Base-by-base conservation (phyloP, 2,888 invertebrate genomes). In the Gerris lacustris region DNA sequence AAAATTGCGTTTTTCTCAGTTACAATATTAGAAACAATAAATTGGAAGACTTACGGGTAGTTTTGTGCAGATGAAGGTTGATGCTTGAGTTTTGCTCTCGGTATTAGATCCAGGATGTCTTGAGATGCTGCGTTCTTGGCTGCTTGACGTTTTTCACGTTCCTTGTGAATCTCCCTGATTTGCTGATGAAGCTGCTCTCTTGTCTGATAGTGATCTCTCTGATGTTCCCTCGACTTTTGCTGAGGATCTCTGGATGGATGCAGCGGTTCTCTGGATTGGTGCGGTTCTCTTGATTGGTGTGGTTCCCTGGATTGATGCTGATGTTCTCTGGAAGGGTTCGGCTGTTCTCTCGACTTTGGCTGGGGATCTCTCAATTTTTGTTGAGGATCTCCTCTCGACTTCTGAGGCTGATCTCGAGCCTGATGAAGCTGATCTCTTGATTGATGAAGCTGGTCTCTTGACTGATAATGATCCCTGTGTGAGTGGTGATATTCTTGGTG, bases 81-180 rank as follows among this genome's bases (percentile, higher is more conserved):
- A 15, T 72, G 72, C n/a, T 72, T 67, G 18, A 75, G 72, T 72
- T 72, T 75, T 62, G 75, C 75, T 45, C 75, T 70, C 9, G 75
- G 75, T 55, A 75, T 75, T 45, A 75, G 74, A 66, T 74, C 75
- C 68, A 72, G 71, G 17, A 70, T 70, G 45, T 69, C 47, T 9
- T 44, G 66, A 44, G 69, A 55, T 15, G 55, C 9, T 15, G 55
- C 55, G 55, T 9, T 15, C 5, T 55, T 55, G 15, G 55, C 55
- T 11, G 55, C 55, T 55, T 55, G 55, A 9, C 9, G 55, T 55
- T 55, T 55, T 15, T 55, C 55, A 11, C 55, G 9, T 15, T 55
- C 55, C 15, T 55, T 55, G 15, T 55, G 55, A 11, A 55, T 55
- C 55, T 55, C 55, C 15, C 55, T 55, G 15, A 55, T 55, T 15